Conservation (phyloP, 2,888 invertebrate species). For the Rhopalosiphum nymphaeae region DNA sequence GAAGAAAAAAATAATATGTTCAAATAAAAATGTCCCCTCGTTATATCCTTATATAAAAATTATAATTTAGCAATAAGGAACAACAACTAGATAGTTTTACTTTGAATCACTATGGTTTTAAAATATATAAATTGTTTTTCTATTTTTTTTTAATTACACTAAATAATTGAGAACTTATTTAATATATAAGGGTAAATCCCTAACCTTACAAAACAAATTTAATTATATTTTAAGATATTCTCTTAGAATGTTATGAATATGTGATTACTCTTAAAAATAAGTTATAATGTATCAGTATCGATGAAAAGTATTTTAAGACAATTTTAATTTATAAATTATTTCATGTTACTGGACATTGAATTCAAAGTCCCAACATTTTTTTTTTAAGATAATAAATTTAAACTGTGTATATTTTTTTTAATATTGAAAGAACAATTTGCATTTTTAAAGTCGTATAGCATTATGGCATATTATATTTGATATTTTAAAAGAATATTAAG, state of each 20-base stretch:
- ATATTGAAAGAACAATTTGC: no score
- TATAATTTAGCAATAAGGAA: neutral
- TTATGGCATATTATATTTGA: no score
- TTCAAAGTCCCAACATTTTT: no score
- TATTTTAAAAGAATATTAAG: no score
- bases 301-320: neutral
- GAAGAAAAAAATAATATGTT: no score
- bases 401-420: no score
- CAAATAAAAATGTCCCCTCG: no score
- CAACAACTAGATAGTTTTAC: neutral
- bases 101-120: neutral
- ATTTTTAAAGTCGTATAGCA: no score
- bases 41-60: neutral
- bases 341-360: no score
- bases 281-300: neutral
- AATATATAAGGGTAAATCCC: neutral
- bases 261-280: neutral
- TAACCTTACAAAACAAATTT: neutral
- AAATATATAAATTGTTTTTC: no score
- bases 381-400: no score
- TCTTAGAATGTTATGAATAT: neutral
- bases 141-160: neutral
- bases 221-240: neutral
- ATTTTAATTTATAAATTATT: neutral
- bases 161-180: neutral